Evolutionary conservation across 2,888 invertebrate species (phyloP), one percentile per base, ranked within the genome.

Genomic region (Synergus laeviventris): DNA sequence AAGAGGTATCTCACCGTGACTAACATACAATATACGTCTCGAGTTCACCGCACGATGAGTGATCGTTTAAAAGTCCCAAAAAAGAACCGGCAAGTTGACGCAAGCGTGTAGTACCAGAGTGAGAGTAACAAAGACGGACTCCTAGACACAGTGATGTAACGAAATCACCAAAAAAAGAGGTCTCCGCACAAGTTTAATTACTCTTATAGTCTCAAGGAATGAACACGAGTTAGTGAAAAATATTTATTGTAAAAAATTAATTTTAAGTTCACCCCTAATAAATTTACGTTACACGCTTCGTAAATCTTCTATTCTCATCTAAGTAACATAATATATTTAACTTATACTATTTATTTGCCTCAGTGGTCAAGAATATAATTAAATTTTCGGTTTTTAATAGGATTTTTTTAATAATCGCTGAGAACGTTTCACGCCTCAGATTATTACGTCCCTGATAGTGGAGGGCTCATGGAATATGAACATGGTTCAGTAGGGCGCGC

Each of bases 21-120:
- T 36, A 70, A 66, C 49, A 49, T 8, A 49, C n/a, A 70, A 56
- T 56, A 70, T 70, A 70, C 14, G n/a, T 49, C 45, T 49, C 36
- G 70, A 31, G 70, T 49, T 70, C 70, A 70, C 49, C 70, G 49
- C 70, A 70, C 70, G 70, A 70, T 70, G 70, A 70, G 45, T 70
- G 70, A 49, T 70, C 24, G 31, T 66, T 70, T 70, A 45, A 70
- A 49, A 49, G 16, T 24, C 24, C 49, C 62, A 39, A 62, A 49
- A 11, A 31, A 49, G 70, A 70, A 49, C 49, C 49, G 70, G 70
- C 70, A 31, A 45, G 31, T 70, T 70, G 70, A 76, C 77, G 77
- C 77, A 82, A 79, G 81, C 81, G 81, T 80, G 74, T 74, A 76
- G 77, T 76, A 78, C 77, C 80, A 77, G 76, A 74, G 76, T 78